Evolutionary conservation across 2,888 invertebrate genomes (phyloP), one percentile per base, ranked within the genome.

Genomic region (Tinea pellionella): DNA sequence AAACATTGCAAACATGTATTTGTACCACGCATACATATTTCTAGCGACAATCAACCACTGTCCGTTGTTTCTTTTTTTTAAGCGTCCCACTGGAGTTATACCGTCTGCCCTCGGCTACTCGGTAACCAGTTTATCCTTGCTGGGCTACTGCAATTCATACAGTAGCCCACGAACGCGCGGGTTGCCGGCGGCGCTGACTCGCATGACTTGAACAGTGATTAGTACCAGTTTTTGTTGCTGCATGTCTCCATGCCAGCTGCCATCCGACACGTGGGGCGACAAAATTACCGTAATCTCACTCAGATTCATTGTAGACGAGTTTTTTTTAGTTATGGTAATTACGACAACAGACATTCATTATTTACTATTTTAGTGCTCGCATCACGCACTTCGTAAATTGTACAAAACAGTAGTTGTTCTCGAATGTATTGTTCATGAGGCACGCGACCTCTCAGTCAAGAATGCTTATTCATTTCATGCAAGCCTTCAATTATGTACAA

Each of bases 271-370:
- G 84, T 86, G 85, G 83, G 68, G 75, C 75, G 82, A 80, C 82
- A 80, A 80, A 86, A 86, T 87, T 85, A 86, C 84, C 82, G 81
- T 87, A 86, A 87, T 86, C 81, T 83, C 78, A 69, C 73, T 71
- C 70, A 71, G 78, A 76, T 80, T 76, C 79, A 79, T 77, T 77
- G 77, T 63, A 59, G 59, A 73, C 59, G 18, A 47, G 47, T 69
- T 71, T 71, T 68, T n/a, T 24, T 67, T 66, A 65, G 67, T 59
- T 29, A 41, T 65, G 71, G 75, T 79, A 75, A 79, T 77, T 75
- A 72, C 70, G 30, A 24, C 69, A 67, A 69, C 70, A 63, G 43
- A 65, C 73, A 75, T 74, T 75, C 75, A 78, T 78, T 74, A 74
- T 66, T 77, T 76, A 76, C 74, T 78, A 75, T 69, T 79, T 75